Base-by-base conservation (phyloP, 2,888 invertebrate species). In the Endotricha flammealis region DNA sequence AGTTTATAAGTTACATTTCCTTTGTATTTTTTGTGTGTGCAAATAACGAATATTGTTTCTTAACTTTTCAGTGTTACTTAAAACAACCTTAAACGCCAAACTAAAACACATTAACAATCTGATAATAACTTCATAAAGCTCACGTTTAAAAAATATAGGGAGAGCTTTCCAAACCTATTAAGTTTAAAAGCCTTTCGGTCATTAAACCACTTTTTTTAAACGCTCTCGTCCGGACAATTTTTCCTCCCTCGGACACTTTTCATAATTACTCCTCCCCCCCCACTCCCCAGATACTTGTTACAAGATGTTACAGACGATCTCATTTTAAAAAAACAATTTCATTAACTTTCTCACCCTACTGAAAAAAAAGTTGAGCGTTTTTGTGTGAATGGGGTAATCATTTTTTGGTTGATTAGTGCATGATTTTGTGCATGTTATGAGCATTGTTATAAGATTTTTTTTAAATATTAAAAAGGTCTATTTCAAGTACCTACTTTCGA, bases 121-220 rank as follows among this genome's bases (percentile, higher is more conserved):
- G n/a, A n/a, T n/a, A n/a, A n/a, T n/a, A n/a, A n/a, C n/a, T n/a
- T n/a, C n/a, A n/a, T n/a, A n/a, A n/a, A n/a, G n/a, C n/a, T n/a
- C n/a, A n/a, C n/a, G 33, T 33, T 17, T 33, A 29, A 29, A 32
- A 35, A 13, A 32, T 29, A 29, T 25, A 36, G 54, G 60, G 58
- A 63, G 67, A 71, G 75, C 69, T 68, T 73, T 80, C 77, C 58
- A 65, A 83, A 79, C 81, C 82, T 79, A 83, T 85, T 85, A 85
- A 80, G 52, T 77, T 68, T 78, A 73, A 81, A 80, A 80, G 81
- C 80, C 67, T 70, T 70, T 71, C 64, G 72, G 74, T 75, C 82
- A 77, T 83, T 82, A 81, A 65, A 78, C 69, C 69, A 62, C 64
- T 76, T 80, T 83, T 76, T 85, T 79, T 75, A 72, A 80, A 74